A percentile compares a stretch with the other conserved stretches of the same genome.
Conservation (phyloP, 2,888 invertebrate species). For the Eupelmus urozonus region DNA sequence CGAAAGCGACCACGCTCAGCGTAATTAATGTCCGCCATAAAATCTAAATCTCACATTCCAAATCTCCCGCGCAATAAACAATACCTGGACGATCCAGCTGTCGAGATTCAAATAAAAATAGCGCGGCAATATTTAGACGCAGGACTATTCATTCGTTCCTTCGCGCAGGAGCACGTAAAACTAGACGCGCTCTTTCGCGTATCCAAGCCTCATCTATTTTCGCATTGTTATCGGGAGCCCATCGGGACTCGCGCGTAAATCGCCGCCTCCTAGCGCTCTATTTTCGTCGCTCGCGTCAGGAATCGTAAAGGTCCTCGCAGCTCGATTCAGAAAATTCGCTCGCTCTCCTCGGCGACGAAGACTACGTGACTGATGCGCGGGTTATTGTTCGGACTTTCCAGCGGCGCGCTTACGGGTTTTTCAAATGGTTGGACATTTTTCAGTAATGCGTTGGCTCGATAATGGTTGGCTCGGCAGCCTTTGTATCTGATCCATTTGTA, state of each 20-base stretch:
- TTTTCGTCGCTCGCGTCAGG: not conserved
- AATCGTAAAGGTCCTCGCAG: too few relatives aligned
- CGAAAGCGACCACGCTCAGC: too few relatives aligned
- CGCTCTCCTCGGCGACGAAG: too few relatives aligned
- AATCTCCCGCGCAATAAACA: slow-evolving; percentile 6
- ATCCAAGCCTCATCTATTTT: slow-evolving; percentile 19
- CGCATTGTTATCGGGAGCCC: slow-evolving; percentile 24
- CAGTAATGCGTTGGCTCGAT: too few relatives aligned
- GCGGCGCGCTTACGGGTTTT: too few relatives aligned
- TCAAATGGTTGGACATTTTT: too few relatives aligned
- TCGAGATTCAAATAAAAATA: slow-evolving; percentile 31
- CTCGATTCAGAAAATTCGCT: too few relatives aligned
- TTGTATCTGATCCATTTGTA: too few relatives aligned
- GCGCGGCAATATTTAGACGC: slow-evolving; percentile 19
- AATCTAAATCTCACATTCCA: too few relatives aligned
- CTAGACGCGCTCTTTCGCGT: not conserved
- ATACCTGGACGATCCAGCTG: not conserved
- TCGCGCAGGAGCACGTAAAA: slow-evolving; percentile 6
- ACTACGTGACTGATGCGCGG: too few relatives aligned
- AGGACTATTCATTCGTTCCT: slow-evolving; percentile 15
- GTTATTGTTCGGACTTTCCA: too few relatives aligned
- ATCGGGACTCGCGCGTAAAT: slow-evolving; percentile 5
- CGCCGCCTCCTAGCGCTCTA: not conserved
- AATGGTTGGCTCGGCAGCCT: too few relatives aligned
- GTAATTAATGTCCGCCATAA: not conserved